A percentile compares a stretch with the other conserved stretches of the same genome.
These are phyloP conservation scores for Pitta sordida DNA, from an alignment of 2,113 vertebrate species.

Conservation along the genomic window DNA sequence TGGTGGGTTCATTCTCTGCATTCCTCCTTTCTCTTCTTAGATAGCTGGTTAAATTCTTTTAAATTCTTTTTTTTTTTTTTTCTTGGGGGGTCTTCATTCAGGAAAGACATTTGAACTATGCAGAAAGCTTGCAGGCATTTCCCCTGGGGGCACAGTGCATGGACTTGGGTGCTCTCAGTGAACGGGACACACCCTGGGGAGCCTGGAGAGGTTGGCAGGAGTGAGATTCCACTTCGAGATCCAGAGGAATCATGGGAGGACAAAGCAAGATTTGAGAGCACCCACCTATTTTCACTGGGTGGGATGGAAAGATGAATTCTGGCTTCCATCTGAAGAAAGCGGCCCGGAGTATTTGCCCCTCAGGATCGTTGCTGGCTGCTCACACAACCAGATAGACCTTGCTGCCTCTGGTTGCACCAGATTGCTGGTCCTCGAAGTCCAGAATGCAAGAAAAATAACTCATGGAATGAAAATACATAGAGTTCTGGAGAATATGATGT, in stretches of 20 bases:
- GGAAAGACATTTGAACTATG: not conserved
- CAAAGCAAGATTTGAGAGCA: not conserved
- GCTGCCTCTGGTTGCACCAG: not conserved
- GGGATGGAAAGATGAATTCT: not conserved
- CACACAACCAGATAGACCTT: not conserved
- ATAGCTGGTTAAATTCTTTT: not conserved
- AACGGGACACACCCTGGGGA: not conserved
- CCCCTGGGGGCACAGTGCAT: not conserved
- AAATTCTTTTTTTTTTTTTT: not conserved
- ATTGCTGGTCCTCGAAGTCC: not conserved
- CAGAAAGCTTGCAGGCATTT: not conserved
- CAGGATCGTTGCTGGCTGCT: not conserved
- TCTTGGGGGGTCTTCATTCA: not conserved
- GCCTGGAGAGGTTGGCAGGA: not conserved
- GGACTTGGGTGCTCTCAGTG: not conserved
- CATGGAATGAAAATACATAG: not conserved
- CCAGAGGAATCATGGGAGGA: not conserved
- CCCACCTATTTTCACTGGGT: not conserved
- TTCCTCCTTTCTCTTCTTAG: not conserved
- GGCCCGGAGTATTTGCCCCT: not conserved
- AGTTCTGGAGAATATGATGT: not conserved
- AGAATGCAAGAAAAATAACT: not conserved
- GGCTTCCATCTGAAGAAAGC: not conserved
- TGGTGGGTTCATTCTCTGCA: slow-evolving; percentile 14
- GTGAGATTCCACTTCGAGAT: not conserved